Base-by-base conservation (phyloP, 2,113 vertebrate species). In the Odocoileus hemionus region DNA sequence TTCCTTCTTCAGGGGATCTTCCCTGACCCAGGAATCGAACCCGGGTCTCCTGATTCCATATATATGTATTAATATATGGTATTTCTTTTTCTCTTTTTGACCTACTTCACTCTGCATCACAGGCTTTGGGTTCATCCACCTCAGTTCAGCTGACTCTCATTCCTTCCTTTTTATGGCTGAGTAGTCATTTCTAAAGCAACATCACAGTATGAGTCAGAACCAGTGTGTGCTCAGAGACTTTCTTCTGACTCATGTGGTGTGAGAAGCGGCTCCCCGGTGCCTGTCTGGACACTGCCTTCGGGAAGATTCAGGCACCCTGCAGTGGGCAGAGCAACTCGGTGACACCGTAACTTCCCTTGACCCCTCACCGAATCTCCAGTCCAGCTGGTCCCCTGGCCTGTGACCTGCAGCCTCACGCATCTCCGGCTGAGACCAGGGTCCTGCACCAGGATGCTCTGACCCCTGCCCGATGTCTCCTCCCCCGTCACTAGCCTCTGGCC, bases 191-290 rank as follows among this genome's bases (percentile, higher is more conserved):
- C 30, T 6, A 9, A 30, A 33, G 19, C 8, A 25, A 33, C 36
- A 8, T 76, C 47, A 30, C 0, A 11, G 14, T 30, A 7, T 14
- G 39, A 76, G n/a, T 45, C 8, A 45, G 52, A 3, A 9, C 39
- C 82, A 13, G 0, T 1, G 36, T 36, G 23, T 36, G 23, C 43
- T n/a, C 17, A 12, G 0, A 83, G 7, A 55, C 14, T 64, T 33
- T 17, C 19, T 7, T 17, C 21, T 6, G 54, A n/a, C 45, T 14
- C 33, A 1, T 1, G 5, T 2, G 55, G n/a, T 3, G 0, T 14
- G 16, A 47, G 55, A 2, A 0, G 19, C 2, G 17, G 70, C 17
- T 47, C 25, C n/a, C 33, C 1, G 1, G 19, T 0, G 33, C 5
- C n/a, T 9, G 7, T 10, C 23, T 64, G 21, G 30, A 30, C 13